These are phyloP conservation scores for Ibycter americanus DNA, from an alignment of 2,797 vertebrate genomes.

Conservation along the genomic window DNA sequence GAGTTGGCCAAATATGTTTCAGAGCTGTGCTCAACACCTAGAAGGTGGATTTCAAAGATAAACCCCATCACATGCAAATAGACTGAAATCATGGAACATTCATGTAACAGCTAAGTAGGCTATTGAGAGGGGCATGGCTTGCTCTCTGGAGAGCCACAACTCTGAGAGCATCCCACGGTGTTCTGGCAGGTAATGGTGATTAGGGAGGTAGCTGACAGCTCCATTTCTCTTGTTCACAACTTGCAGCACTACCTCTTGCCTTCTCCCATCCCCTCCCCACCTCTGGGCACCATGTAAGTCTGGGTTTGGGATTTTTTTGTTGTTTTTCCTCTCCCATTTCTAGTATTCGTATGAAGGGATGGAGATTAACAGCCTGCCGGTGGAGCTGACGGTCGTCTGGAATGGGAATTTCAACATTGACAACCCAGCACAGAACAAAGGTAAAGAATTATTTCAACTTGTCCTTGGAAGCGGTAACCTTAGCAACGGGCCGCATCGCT, in stretches of 20 bases:
- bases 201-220: neutral
- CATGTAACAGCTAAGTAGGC: neutral
- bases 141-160: neutral
- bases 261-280: neutral
- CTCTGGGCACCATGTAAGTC: neutral
- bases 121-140: neutral
- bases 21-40: neutral
- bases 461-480: slow-evolving; percentile 84
- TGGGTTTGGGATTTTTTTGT: neutral
- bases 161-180: neutral
- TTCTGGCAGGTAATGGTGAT: neutral
- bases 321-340: slow-evolving; percentile 12
- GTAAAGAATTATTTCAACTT: slow-evolving; percentile 80
- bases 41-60: neutral
- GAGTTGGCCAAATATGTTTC: neutral
- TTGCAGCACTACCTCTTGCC: neutral
- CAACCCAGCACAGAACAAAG: slow-evolving; percentile 97
- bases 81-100: neutral
- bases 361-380: slow-evolving; percentile 96
- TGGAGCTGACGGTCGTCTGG: slow-evolving; percentile 96
- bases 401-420: slow-evolving; percentile 99
- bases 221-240: neutral
- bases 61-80: neutral
- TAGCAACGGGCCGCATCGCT: slow-evolving; percentile 80
- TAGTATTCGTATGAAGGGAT: slow-evolving; percentile 97